Evolutionary conservation across 1,140 invertebrate species (phyloP).

Genomic region (Acromyrmex echinatior): DNA sequence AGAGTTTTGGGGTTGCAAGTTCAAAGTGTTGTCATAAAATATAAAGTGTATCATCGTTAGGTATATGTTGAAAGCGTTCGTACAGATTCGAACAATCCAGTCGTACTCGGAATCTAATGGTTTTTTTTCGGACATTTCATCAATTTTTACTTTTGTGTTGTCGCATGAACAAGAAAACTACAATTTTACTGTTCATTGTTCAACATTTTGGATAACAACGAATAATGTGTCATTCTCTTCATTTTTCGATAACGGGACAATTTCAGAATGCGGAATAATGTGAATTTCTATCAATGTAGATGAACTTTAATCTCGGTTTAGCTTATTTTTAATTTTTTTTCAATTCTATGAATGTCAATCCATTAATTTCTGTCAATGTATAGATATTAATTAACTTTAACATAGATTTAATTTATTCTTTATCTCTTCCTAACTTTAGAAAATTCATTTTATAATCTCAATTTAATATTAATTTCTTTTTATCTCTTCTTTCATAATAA

Average conservation of each 20-base stretch:
- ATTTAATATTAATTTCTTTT: no score
- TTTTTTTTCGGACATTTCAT: slow-evolving; percentile 53
- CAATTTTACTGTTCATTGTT: not conserved
- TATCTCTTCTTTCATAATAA: no score
- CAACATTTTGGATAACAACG: not conserved
- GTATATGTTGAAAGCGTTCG: slow-evolving; percentile 80
- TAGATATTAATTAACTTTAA: no score
- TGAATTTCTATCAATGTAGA: no score
- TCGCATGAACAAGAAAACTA: not conserved
- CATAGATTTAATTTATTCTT: no score
- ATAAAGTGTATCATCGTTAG: slow-evolving; percentile 80
- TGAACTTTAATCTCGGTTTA: no score
- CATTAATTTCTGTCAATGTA: no score
- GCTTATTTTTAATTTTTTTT: no score
- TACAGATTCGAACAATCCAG: slow-evolving; percentile 79
- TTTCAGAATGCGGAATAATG: not conserved
- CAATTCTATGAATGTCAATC: no score
- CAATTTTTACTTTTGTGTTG: not conserved
- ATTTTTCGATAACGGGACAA: not conserved
- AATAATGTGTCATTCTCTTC: not conserved
- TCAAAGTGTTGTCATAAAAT: slow-evolving; percentile 75
- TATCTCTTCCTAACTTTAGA: no score
- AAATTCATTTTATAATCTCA: no score
- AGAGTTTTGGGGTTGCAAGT: slow-evolving; percentile 65
- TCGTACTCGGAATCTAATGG: slow-evolving; percentile 78